phyloP scores from a whole-genome alignment of 1,140 invertebrate genomes.

The Orchesella cincta region DNA sequence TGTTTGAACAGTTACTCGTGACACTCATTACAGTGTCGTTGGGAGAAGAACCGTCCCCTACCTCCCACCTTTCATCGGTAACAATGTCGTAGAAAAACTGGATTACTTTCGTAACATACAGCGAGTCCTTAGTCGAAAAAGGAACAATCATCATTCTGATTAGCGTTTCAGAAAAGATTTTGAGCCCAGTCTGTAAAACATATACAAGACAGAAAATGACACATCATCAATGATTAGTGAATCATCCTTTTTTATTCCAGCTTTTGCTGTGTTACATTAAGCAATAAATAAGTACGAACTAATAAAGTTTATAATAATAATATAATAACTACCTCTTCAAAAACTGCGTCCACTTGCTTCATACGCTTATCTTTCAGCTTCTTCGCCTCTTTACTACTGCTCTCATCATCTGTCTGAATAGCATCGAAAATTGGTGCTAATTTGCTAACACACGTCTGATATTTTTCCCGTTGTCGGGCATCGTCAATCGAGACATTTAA shows the following conservation, averaged over 20 bases:
- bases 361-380: background rate
- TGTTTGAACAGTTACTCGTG: background rate
- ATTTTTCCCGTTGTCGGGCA: background rate
- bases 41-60: background rate
- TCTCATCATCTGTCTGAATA: background rate
- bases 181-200: background rate
- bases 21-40: background rate
- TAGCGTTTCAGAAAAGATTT: background rate
- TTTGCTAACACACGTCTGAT: background rate
- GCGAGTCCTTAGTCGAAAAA: background rate
- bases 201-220: background rate
- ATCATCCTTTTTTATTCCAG: too few species aligned
- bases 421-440: background rate
- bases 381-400: background rate
- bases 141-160: conserved; percentile 15
- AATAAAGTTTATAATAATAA: background rate
- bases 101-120: background rate
- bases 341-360: background rate
- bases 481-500: background rate
- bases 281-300: background rate
- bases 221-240: conserved; percentile 1
- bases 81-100: background rate
- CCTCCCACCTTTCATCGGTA: background rate
- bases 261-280: background rate
- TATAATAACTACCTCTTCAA: background rate